phyloP scores from a whole-genome alignment of 35 echinoderm and acorn worm species.

The Anneissia japonica region DNA sequence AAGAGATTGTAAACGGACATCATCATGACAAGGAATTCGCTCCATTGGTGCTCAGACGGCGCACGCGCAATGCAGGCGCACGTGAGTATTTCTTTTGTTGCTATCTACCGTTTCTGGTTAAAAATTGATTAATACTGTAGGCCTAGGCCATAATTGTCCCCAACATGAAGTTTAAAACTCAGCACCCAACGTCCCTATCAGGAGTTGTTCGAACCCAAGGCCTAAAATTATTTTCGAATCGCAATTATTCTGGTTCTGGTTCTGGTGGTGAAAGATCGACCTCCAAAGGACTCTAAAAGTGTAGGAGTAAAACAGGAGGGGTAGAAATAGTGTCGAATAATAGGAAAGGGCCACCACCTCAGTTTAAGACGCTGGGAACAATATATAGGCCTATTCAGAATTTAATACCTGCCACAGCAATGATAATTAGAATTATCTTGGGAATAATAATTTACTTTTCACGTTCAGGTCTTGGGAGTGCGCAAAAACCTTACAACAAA shows the following conservation, averaged over 20 bases:
- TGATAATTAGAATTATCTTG: too few relatives aligned
- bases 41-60: slow-evolving; percentile 22
- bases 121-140: neutral
- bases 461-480: neutral
- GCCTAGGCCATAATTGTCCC: neutral
- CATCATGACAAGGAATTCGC: slow-evolving; percentile 8
- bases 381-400: too few relatives aligned
- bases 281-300: neutral
- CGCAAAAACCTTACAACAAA: slow-evolving; percentile 35
- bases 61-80: slow-evolving; percentile 41
- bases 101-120: too few relatives aligned
- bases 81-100: slow-evolving; percentile 10
- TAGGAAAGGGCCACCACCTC: too few relatives aligned
- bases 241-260: neutral
- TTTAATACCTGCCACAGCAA: too few relatives aligned
- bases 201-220: neutral
- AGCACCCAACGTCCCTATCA: neutral
- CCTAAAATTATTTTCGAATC: neutral
- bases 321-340: too few relatives aligned
- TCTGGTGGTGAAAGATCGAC: neutral
- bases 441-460: neutral
- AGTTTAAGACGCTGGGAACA: too few relatives aligned
- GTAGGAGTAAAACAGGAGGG: neutral
- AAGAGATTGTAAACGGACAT: neutral
- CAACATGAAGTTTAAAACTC: slow-evolving; percentile 9